Conservation (phyloP, 2,888 invertebrate genomes). For the Lamellibrachia satsuma region DNA sequence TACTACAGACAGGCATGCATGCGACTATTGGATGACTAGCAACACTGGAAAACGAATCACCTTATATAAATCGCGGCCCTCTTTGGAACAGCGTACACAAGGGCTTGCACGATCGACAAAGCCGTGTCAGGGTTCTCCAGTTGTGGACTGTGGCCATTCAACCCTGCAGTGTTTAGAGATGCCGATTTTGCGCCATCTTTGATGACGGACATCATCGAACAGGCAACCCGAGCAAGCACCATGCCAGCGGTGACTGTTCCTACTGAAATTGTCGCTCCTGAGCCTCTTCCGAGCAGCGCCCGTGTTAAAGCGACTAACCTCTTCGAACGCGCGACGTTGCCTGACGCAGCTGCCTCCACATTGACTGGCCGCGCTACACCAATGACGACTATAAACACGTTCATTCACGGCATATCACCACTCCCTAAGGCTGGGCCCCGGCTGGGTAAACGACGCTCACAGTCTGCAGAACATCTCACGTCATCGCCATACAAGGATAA, state of each 20-base stretch:
- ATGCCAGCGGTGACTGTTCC: background rate
- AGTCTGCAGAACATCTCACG: background rate
- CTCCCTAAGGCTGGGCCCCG: too few relatives aligned
- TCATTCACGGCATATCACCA: too few relatives aligned
- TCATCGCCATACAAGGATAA: background rate
- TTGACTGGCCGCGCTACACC: background rate
- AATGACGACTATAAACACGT: too few relatives aligned
- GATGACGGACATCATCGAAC: background rate
- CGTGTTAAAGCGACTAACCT: background rate
- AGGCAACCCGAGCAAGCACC: background rate
- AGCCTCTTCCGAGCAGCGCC: background rate
- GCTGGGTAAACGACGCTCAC: too few relatives aligned
- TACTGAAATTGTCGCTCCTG: background rate
- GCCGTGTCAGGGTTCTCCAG: background rate
- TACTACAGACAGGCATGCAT: background rate
- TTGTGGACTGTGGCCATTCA: background rate
- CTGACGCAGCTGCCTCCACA: background rate
- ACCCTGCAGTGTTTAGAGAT: background rate
- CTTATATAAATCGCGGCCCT: background rate
- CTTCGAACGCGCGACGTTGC: background rate
- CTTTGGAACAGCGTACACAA: background rate
- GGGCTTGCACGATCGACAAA: background rate
- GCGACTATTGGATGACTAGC: background rate
- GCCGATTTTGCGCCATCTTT: background rate
- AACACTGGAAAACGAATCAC: background rate